phyloP scores from a whole-genome alignment of 2,797 vertebrate genomes.

The Ataeniobius toweri region DNA sequence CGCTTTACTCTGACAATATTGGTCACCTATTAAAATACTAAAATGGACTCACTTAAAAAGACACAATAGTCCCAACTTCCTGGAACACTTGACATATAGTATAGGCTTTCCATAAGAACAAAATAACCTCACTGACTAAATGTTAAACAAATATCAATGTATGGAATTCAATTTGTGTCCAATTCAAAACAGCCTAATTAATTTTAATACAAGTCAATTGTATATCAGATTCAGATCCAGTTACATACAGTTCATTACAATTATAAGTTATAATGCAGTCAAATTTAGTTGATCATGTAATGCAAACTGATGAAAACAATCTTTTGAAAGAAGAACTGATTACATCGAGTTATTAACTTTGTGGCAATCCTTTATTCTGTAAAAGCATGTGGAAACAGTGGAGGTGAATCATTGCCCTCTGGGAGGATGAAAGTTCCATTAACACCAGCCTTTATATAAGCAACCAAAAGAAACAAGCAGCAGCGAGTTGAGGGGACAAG shows the following conservation, averaged over 20 bases:
- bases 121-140: not conserved
- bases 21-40: constrained; percentile 3
- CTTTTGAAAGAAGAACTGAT: not conserved
- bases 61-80: not conserved
- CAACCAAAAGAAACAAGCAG: not conserved
- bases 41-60: not conserved
- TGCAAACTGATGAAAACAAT: not conserved
- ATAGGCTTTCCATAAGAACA: not conserved
- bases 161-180: not conserved
- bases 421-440: not conserved
- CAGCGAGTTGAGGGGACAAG: not conserved
- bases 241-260: not conserved
- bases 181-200: not conserved
- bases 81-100: not conserved
- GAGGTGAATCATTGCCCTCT: not conserved
- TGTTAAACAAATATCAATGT: not conserved
- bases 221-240: not conserved
- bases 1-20: not conserved
- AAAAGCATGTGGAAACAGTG: not conserved
- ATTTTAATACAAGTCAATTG: not conserved
- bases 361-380: not conserved
- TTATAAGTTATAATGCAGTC: not conserved
- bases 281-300: not conserved
- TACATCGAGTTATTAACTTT: not conserved
- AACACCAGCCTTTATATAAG: not conserved